Conservation (phyloP, 2,797 vertebrate genomes). For the Furcifer pardalis region DNA sequence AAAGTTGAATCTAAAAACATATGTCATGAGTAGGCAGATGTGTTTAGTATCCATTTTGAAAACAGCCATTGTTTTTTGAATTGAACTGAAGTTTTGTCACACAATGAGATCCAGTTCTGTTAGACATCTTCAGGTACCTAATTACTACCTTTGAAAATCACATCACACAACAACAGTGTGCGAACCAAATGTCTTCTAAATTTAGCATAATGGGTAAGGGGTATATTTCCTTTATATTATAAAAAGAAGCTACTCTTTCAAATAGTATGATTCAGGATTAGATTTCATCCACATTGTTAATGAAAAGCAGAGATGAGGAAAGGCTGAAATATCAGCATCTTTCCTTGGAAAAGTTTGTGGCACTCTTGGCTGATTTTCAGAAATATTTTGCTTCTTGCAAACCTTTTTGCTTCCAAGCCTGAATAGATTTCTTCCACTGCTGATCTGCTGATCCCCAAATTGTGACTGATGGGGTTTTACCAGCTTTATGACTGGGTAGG, state of each 20-base stretch:
- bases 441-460: neutral
- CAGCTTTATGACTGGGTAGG: no score
- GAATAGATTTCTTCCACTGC: neutral
- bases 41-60: slow-evolving; percentile 19
- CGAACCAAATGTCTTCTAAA: slow-evolving; percentile 14
- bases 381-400: slow-evolving; percentile 16
- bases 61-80: slow-evolving; percentile 13
- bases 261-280: slow-evolving; percentile 6
- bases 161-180: neutral
- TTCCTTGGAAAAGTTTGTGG: neutral
- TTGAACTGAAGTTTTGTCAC: slow-evolving; percentile 10
- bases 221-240: neutral
- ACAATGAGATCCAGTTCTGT: neutral
- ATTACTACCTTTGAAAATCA: neutral
- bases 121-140: neutral
- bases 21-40: neutral
- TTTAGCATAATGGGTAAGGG: slow-evolving; percentile 8
- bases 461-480: neutral
- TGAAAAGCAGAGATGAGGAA: slow-evolving; percentile 25
- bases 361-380: neutral
- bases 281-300: slow-evolving; percentile 11
- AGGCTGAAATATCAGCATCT: neutral
- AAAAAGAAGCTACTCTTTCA: slow-evolving; percentile 26
- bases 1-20: neutral
- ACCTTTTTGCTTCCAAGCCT: slow-evolving; percentile 16